Evolutionary conservation across 2,888 invertebrate species (phyloP), one percentile per base, ranked within the genome.

Genomic region (Parthenolecanium corni): DNA sequence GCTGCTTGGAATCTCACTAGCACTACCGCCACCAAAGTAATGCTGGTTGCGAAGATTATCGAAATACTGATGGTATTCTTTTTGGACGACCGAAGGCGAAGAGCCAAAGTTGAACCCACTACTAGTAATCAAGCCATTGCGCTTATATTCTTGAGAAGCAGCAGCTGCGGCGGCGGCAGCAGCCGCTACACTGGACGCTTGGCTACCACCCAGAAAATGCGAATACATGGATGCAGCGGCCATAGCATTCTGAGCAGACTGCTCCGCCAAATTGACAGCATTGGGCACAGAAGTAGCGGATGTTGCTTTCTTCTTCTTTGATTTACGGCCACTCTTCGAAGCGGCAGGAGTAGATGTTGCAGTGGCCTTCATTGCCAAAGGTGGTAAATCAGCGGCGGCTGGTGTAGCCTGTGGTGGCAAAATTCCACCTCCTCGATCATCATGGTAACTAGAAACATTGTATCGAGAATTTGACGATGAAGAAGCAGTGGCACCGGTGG

Each of bases 101-200:
- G 86, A 79, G 20, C 86, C 86, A 71, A 89, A 90, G 72, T 89
- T 89, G 70, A 89, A 90, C 56, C 89, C 88, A 74, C 87, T 88
- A 24, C 86, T 84, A 6, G 89, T 82, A 66, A 89, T 86, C 71
- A 86, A 84, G 68, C 82, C 81, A 3, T 81, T 76, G 24, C 52
- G 52, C 69, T 86, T 81, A 52, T 85, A 71, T 12, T 82, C 78
- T 25, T 58, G 58, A 4, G 49, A 38, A 2, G 38, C 4, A 1
- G 47, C 53, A 31, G 31, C 31, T 4, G 31, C 31, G 5, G 31
- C 31, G 31, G 31, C 31, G 9, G 31, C 31, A 4, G 31, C 31
- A 31, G 31, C 31, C 9, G 31, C 31, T 9, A 31, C 31, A 9
- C 31, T 31, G 31, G 31, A 31, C 31, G 31, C 31, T 9, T 31